Evolutionary conservation across 2,113 vertebrate species (phyloP), one percentile per base, ranked within the genome.

Genomic region (Misgurnus mizolepis): DNA sequence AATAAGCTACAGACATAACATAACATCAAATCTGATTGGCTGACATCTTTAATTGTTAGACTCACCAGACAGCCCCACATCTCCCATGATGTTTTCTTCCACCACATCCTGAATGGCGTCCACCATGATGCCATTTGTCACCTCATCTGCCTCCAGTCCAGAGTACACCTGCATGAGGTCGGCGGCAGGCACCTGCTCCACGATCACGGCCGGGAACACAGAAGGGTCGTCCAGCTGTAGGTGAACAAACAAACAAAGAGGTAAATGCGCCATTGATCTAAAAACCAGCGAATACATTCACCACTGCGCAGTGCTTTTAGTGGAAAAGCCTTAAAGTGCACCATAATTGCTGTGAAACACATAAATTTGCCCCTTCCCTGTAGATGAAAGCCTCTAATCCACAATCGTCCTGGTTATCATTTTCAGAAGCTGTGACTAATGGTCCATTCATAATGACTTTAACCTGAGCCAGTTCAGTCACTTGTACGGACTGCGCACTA

Each of bases 131-230:
- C 94, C 91, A 11, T 92, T 94, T 86, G 92, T 89, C 86, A 91
- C 91, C 39, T 95, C 94, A 39, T 96, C 95, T 0, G 92, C 91
- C 75, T 96, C 95, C 79, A 95, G 91, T 43, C 95, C 94, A 0
- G 95, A 95, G 85, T 95, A 96, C 62, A 96, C 94, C 85, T 95
- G 95, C 89, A 96, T 91, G 83, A 96, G 91, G 87, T 95, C 95
- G 0, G 95, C 88, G 17, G 94, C 86, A 0, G 95, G 95, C 43
- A 95, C 92, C 86, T 95, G 95, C 86, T 96, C 95, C 68, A 95
- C 95, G 1, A 96, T 95, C 80, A 95, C 94, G 0, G 95, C 94
- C 43, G 95, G 95, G 84, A 95, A 96, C 70, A 95, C 94, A 0
- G 94, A 94, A 2, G 95, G 95, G 86, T 95, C 95, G 45, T 96